A percentile compares a stretch with the other conserved stretches of the same genome.
Conservation (phyloP, 2,113 vertebrate species). For the Ictalurus punctatus region DNA sequence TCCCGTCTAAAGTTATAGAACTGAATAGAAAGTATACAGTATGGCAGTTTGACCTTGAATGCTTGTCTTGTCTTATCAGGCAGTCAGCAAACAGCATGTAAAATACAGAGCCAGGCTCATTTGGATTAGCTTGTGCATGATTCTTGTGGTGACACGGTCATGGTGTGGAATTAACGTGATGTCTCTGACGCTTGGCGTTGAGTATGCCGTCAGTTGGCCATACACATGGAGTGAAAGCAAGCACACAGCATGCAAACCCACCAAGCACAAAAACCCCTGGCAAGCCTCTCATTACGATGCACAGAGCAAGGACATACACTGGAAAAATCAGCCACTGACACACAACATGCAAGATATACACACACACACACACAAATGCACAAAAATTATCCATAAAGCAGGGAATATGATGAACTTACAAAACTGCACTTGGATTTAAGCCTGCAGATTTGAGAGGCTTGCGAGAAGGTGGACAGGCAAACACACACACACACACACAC, state of each 20-base stretch:
- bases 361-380: conserved; percentile 1
- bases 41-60: conserved; percentile 29
- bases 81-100: conserved; percentile 26
- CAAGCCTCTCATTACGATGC: conserved; percentile 12
- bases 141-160: conserved; percentile 2
- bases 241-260: conserved; percentile 48
- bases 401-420: background rate
- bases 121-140: conserved; percentile 42
- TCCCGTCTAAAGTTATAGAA: background rate
- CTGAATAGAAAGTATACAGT: background rate
- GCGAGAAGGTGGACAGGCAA: conserved; percentile 45
- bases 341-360: conserved; percentile 29
- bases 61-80: conserved; percentile 32
- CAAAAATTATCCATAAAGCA: background rate
- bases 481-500: conserved; percentile 43
- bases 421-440: background rate
- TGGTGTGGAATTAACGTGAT: conserved; percentile 23
- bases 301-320: conserved; percentile 57
- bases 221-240: conserved; percentile 26
- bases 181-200: conserved; percentile 20
- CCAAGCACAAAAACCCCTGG: conserved; percentile 9
- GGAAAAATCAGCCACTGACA: conserved; percentile 21
- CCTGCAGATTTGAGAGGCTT: conserved; percentile 64
- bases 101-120: background rate
- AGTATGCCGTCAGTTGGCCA: conserved; percentile 15